Percentiles rank a stretch among this genome's conserved stretches.
These are phyloP conservation scores for Equus przewalskii DNA, from an alignment of 2,113 vertebrate species.

Conservation along the genomic window DNA sequence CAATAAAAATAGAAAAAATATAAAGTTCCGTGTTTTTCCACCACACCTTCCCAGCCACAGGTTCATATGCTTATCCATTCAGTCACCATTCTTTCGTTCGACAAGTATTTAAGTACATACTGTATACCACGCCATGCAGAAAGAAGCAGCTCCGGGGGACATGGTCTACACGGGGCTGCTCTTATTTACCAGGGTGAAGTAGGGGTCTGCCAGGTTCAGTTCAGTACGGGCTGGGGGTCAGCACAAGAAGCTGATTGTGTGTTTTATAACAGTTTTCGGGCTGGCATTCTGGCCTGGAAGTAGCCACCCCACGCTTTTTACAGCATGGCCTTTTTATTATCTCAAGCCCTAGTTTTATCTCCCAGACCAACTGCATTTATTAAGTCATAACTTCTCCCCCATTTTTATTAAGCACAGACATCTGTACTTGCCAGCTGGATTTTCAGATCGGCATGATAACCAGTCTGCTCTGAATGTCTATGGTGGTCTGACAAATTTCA, in stretches of 20 bases:
- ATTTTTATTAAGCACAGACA: constrained; percentile 70
- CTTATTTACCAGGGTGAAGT: background rate
- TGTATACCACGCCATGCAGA: background rate
- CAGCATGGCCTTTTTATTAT: constrained; percentile 44
- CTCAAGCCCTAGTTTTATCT: constrained; percentile 54
- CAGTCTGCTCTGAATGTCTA: background rate
- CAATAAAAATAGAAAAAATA: constrained; percentile 63
- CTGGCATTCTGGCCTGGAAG: background rate
- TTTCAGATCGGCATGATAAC: constrained; percentile 51
- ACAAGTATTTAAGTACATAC: background rate
- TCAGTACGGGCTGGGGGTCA: background rate
- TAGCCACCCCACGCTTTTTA: background rate
- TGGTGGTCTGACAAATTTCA: constrained; percentile 68
- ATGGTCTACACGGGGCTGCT: background rate
- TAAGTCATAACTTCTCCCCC: constrained; percentile 44
- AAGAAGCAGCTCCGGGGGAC: background rate
- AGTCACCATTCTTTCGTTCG: background rate
- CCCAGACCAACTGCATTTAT: constrained; percentile 71
- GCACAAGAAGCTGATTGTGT: background rate
- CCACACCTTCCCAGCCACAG: background rate
- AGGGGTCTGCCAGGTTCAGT: background rate
- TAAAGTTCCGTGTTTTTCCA: background rate
- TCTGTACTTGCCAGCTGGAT: constrained; percentile 53
- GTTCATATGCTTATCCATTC: background rate
- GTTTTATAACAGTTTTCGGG: background rate